A percentile compares a stretch with the other conserved stretches of the same genome.
phyloP scores from a whole-genome alignment of 2,888 invertebrate species.

The Drosophila nigricruria region DNA sequence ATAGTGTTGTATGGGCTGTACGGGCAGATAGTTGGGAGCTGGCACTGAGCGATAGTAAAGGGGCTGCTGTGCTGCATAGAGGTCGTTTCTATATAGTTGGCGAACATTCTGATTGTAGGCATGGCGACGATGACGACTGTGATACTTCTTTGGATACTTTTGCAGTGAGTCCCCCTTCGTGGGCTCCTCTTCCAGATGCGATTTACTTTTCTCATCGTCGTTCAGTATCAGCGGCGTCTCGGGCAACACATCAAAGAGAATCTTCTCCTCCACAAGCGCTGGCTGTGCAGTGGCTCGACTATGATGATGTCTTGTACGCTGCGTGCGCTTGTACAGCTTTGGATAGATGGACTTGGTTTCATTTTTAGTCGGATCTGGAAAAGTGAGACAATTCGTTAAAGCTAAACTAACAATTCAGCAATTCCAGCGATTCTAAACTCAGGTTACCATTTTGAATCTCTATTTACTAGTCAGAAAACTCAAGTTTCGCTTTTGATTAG shows the following conservation, averaged over 20 bases:
- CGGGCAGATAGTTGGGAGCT: slow-evolving; percentile 26
- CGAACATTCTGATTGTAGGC: slow-evolving; percentile 27
- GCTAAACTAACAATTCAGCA: no score
- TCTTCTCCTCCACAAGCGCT: slow-evolving; percentile 58
- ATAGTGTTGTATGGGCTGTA: neutral
- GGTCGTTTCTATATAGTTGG: neutral
- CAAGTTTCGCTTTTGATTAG: neutral
- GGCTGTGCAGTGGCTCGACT: slow-evolving; percentile 30
- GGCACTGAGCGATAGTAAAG: neutral
- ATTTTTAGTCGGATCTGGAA: slow-evolving; percentile 73
- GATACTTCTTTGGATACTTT: slow-evolving; percentile 81
- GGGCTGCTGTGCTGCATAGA: neutral
- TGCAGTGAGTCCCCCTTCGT: slow-evolving; percentile 55
- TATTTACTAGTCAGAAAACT: neutral
- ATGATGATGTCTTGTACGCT: slow-evolving; percentile 63
- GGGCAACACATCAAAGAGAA: slow-evolving; percentile 80
- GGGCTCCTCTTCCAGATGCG: slow-evolving; percentile 52
- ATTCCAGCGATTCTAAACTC: no score
- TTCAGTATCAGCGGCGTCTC: slow-evolving; percentile 64
- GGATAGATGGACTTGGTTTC: slow-evolving; percentile 38
- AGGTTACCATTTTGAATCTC: no score
- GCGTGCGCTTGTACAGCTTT: slow-evolving; percentile 61
- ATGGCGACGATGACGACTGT: slow-evolving; percentile 74
- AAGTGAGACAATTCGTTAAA: no score
- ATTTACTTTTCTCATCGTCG: slow-evolving; percentile 54